Percentiles rank a stretch among this genome's conserved stretches.
These are phyloP conservation scores for Nomada ferruginata DNA, from an alignment of 2,888 invertebrate species.

Conservation along the genomic window DNA sequence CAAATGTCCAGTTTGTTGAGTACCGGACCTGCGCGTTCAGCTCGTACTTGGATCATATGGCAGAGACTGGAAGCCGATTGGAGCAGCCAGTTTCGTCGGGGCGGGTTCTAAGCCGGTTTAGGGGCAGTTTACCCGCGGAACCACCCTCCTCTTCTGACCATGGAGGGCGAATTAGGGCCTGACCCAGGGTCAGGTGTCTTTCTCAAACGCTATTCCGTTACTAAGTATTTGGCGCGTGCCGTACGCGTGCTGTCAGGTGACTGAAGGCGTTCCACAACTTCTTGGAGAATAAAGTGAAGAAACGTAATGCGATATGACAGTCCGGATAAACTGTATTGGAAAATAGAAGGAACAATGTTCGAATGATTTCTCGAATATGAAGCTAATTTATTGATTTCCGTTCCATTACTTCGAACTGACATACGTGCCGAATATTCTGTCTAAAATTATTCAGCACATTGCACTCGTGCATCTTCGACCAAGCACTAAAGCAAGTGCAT, in stretches of 20 bases:
- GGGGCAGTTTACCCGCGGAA: constrained; percentile 77
- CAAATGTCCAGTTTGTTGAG: constrained; percentile 67
- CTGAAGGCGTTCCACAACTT: constrained; percentile 12
- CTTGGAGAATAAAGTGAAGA: neutral
- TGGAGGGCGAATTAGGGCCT: constrained; percentile 55
- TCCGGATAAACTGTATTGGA: too few species aligned
- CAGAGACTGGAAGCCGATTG: constrained; percentile 77
- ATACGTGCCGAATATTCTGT: too few species aligned
- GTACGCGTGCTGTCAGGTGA: constrained; percentile 62
- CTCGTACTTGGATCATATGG: constrained; percentile 75
- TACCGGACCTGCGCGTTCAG: constrained; percentile 80
- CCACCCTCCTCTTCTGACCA: constrained; percentile 71
- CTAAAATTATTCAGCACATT: too few species aligned
- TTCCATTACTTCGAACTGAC: neutral
- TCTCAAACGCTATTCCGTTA: constrained; percentile 43
- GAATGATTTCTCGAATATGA: neutral
- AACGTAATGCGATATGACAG: too few species aligned
- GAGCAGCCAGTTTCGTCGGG: constrained; percentile 77
- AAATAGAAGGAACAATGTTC: too few species aligned
- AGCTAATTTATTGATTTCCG: too few species aligned
- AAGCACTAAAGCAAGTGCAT: too few species aligned
- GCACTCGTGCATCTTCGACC: too few species aligned
- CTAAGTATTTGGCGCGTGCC: constrained; percentile 67
- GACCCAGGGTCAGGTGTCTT: constrained; percentile 75
- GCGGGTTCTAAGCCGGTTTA: constrained; percentile 84